Conservation (phyloP, 2,797 vertebrate genomes). For the Halcyon smyrnensis region DNA sequence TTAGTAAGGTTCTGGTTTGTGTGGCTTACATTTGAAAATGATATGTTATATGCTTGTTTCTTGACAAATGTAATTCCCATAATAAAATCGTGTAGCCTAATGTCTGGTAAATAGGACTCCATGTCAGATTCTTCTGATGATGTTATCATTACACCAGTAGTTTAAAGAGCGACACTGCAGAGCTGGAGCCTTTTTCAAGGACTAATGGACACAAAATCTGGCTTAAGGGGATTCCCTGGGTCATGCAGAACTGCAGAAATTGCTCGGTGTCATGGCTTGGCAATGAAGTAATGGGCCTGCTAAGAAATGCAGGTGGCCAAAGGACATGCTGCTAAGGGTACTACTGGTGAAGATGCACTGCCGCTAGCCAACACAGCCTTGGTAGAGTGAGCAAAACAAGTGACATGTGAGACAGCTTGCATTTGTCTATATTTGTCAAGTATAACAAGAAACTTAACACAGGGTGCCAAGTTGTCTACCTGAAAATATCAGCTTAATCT, state of each 20-base stretch:
- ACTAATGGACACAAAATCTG: not conserved
- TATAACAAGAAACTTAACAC: not conserved
- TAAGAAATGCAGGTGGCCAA: not conserved
- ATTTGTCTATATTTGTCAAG: not conserved
- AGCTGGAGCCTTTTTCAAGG: not conserved
- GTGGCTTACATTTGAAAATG: not conserved
- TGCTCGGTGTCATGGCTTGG: not conserved
- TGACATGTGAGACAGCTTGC: not conserved
- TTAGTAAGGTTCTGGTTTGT: not conserved
- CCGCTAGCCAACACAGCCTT: not conserved
- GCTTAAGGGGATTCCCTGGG: not conserved
- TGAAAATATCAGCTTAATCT: not conserved
- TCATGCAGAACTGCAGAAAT: not conserved
- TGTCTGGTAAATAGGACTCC: not conserved
- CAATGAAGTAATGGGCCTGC: not conserved
- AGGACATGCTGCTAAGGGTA: not conserved
- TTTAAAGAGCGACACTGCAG: not conserved
- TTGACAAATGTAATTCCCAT: not conserved
- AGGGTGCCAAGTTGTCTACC: not conserved
- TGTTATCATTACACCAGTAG: not conserved
- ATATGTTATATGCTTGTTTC: conserved; percentile 43
- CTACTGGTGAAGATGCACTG: not conserved
- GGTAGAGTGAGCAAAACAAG: not conserved
- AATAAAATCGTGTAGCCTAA: not conserved
- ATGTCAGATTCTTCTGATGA: not conserved